phyloP scores from a whole-genome alignment of 2,797 vertebrate species.

The Huso huso region DNA sequence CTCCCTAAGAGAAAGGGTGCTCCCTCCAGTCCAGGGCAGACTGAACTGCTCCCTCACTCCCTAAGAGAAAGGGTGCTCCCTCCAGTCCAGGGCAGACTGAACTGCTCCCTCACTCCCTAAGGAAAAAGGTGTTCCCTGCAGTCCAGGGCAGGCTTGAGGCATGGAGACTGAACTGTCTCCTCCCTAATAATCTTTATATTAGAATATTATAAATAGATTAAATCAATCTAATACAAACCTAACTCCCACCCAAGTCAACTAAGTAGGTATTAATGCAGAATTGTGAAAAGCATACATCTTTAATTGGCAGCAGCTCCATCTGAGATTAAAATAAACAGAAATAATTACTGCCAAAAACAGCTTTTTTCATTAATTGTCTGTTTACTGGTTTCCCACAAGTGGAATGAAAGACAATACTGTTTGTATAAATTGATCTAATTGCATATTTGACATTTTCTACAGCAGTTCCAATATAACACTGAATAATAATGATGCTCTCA shows the following conservation, averaged over 20 bases:
- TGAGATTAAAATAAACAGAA: background rate
- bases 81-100: too few relatives aligned
- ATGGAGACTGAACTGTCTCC: conserved; percentile 13
- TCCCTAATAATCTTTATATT: conserved; percentile 16
- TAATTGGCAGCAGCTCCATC: too few relatives aligned
- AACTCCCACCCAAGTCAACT: background rate
- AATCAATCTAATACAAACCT: background rate
- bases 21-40: too few relatives aligned
- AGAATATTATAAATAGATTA: background rate
- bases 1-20: too few relatives aligned
- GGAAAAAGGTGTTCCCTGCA: too few relatives aligned
- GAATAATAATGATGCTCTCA: conserved; percentile 6
- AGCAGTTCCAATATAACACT: background rate
- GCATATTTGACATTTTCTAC: conserved; percentile 10
- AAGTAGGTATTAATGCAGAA: too few relatives aligned
- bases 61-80: too few relatives aligned
- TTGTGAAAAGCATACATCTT: background rate
- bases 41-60: too few relatives aligned
- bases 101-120: too few relatives aligned
- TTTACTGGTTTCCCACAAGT: conserved; percentile 1
- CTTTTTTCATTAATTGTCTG: conserved; percentile 2
- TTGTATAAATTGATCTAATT: conserved; percentile 13
- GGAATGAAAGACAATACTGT: background rate
- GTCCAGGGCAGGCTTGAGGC: too few relatives aligned
- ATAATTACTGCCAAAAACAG: background rate